These are phyloP conservation scores for Clytia hemisphaerica DNA, from an alignment of 30 jellyfish, hydroid and myxozoan genomes.

Conservation along the genomic window DNA sequence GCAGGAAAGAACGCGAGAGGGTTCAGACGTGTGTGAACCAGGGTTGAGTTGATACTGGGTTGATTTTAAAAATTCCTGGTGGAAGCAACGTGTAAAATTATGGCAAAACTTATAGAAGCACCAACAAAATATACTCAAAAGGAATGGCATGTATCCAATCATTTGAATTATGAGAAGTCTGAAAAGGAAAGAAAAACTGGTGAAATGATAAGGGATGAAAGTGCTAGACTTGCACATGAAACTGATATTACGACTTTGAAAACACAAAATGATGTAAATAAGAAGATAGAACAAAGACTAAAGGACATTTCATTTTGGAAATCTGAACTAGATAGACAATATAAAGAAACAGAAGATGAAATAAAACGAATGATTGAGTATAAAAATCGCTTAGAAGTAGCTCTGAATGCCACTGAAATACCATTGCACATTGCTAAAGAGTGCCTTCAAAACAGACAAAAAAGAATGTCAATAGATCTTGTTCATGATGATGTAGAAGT, in stretches of 20 bases:
- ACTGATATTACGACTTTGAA: conserved; percentile 72
- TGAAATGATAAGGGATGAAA: conserved; percentile 89
- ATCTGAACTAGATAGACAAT: conserved; percentile 85
- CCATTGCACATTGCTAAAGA: conserved; percentile 85
- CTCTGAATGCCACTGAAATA: conserved; percentile 76
- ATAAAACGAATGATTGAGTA: conserved; percentile 57
- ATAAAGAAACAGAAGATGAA: conserved; percentile 83
- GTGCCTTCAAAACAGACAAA: conserved; percentile 81
- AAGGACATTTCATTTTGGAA: conserved; percentile 78
- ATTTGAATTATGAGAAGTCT: conserved; percentile 64
- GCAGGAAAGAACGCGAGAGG: too few relatives aligned
- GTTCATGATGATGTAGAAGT: conserved; percentile 97
- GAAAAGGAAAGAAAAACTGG: conserved; percentile 66
- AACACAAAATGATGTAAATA: conserved; percentile 91
- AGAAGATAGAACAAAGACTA: conserved; percentile 84
- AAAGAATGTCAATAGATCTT: conserved; percentile 60
- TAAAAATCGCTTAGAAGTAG: conserved; percentile 74
- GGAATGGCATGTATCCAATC: conserved; percentile 92
- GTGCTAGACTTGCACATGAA: conserved; percentile 77
- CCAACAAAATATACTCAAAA: conserved; percentile 82
- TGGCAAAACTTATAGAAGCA: conserved; percentile 74
- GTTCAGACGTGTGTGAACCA: too few relatives aligned
- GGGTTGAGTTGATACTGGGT: too few relatives aligned
- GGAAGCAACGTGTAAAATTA: too few relatives aligned
- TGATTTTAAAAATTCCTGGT: too few relatives aligned